phyloP scores from a whole-genome alignment of 2,888 invertebrate genomes.

The Ormyrus rosae region DNA sequence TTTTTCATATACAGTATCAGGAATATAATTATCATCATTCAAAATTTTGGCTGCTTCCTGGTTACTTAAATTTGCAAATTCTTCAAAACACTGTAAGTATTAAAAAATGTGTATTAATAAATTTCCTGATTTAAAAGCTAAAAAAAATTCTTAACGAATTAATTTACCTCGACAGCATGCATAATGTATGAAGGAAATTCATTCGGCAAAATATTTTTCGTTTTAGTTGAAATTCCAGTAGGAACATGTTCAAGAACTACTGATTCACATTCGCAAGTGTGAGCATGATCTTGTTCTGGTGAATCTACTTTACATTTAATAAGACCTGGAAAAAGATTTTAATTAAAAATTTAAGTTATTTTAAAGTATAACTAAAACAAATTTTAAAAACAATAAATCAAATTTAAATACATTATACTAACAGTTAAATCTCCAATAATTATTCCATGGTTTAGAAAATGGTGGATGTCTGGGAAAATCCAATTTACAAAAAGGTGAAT shows the following conservation, averaged over 20 bases:
- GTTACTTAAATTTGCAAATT: constrained; percentile 20
- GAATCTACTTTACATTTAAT: constrained; percentile 37
- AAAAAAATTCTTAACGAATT: neutral
- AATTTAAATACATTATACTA: constrained; percentile 12
- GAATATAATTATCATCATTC: neutral
- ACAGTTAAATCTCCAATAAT: constrained; percentile 57
- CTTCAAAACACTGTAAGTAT: constrained; percentile 48
- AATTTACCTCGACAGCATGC: constrained; percentile 45
- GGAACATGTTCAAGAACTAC: constrained; percentile 39
- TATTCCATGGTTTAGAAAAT: constrained; percentile 45
- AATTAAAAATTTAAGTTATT: constrained; percentile 20
- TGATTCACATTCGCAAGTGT: constrained; percentile 43
- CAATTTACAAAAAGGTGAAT: constrained; percentile 51
- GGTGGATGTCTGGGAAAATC: constrained; percentile 52
- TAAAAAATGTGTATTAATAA: neutral
- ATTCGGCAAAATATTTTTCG: constrained; percentile 8
- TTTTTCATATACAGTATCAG: constrained; percentile 45
- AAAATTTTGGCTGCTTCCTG: neutral
- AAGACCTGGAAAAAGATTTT: constrained; percentile 26
- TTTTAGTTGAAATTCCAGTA: constrained; percentile 25
- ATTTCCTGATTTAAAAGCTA: neutral
- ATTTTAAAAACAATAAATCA: neutral
- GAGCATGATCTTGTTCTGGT: constrained; percentile 42
- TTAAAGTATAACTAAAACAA: constrained; percentile 4
- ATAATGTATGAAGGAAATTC: constrained; percentile 51